Conservation (phyloP, 2,888 invertebrate genomes). For the Strigamia crassipes region DNA sequence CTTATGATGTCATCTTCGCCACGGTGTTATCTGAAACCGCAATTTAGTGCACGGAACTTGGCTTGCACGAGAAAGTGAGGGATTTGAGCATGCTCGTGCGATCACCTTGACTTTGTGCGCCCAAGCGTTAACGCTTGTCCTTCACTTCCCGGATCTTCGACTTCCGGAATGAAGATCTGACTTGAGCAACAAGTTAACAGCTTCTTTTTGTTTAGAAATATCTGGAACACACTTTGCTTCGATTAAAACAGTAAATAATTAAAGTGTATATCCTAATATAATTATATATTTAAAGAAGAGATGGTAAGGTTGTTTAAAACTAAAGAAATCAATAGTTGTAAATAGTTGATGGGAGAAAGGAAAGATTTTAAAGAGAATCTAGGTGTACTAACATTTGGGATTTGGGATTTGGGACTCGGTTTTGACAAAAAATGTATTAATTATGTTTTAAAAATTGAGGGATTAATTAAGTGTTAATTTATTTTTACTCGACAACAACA, state of each 20-base stretch:
- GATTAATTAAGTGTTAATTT: too few relatives aligned
- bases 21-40: background rate
- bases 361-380: too few relatives aligned
- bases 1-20: background rate
- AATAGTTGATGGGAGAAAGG: too few relatives aligned
- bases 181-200: background rate
- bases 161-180: background rate
- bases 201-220: background rate
- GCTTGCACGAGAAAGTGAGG: background rate
- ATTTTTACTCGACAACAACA: too few relatives aligned
- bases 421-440: too few relatives aligned
- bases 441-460: too few relatives aligned
- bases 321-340: too few relatives aligned
- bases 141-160: conserved; percentile 5
- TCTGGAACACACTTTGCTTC: background rate
- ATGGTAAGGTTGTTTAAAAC: too few relatives aligned
- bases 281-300: too few relatives aligned
- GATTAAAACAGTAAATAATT: background rate
- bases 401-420: too few relatives aligned
- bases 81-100: background rate
- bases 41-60: background rate
- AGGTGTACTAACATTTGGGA: too few relatives aligned
- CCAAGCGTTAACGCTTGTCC: background rate
- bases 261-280: too few relatives aligned
- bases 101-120: background rate